Conservation (phyloP, 2,888 invertebrate genomes). For the Mystacides longicornis region DNA sequence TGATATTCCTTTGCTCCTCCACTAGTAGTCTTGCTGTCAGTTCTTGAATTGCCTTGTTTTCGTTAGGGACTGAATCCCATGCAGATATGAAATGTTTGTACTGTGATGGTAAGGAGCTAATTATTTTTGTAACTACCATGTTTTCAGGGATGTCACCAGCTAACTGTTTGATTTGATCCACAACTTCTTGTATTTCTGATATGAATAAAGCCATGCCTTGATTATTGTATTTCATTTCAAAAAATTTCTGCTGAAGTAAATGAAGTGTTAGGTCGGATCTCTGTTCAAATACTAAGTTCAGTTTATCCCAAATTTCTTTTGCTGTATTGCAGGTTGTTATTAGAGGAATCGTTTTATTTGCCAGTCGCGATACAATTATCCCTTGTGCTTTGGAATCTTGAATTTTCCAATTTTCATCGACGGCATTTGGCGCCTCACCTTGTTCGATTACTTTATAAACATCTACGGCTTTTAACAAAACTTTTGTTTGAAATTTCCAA, state of each 20-base stretch:
- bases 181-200: background rate
- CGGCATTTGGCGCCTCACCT: background rate
- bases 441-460: background rate
- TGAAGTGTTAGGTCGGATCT: background rate
- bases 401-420: background rate
- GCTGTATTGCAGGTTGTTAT: background rate
- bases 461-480: background rate
- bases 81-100: too few relatives aligned
- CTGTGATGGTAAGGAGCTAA: too few relatives aligned
- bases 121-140: too few relatives aligned
- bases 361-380: background rate
- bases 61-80: background rate
- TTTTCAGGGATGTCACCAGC: too few relatives aligned
- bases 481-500: background rate
- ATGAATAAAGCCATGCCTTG: background rate
- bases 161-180: too few relatives aligned
- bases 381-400: constrained; percentile 1
- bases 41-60: background rate
- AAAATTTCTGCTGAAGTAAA: background rate
- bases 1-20: background rate
- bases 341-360: background rate
- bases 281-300: background rate
- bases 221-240: background rate
- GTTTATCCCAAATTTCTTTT: background rate
- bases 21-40: background rate